Evolutionary conservation across 2,888 invertebrate species (phyloP).

Genomic region (Cyclophora albipunctata): DNA sequence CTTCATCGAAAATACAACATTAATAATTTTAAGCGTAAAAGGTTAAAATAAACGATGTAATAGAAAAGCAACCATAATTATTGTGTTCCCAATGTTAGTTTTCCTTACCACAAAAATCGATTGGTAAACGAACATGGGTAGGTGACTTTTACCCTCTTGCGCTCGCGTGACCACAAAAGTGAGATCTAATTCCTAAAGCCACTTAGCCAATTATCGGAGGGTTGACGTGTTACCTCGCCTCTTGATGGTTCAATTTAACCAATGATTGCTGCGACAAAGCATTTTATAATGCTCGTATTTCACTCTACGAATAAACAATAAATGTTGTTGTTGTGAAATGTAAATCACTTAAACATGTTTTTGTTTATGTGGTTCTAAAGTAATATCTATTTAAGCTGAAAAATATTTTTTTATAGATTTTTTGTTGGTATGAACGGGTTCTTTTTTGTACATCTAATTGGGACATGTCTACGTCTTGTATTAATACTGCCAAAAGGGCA

Average conservation of each 20-base stretch:
- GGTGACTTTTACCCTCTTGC: conserved; percentile 9
- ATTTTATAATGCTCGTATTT: conserved; percentile 8
- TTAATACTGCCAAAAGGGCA: too few species aligned
- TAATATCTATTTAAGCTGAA: too few species aligned
- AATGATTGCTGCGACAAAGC: conserved; percentile 32
- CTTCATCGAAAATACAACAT: too few species aligned
- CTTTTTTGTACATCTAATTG: too few species aligned
- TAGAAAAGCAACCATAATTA: too few species aligned
- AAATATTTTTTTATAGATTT: too few species aligned
- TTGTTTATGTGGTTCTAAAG: too few species aligned
- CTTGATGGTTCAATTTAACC: conserved; percentile 57
- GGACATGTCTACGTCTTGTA: too few species aligned
- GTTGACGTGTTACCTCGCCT: conserved; percentile 33
- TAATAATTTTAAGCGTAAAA: too few species aligned
- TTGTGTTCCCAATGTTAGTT: too few species aligned
- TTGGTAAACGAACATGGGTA: not conserved
- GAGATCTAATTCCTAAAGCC: conserved; percentile 45
- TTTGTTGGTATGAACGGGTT: too few species aligned
- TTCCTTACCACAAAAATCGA: not conserved
- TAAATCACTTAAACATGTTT: not conserved
- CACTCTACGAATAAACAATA: conserved; percentile 1
- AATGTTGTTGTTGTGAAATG: not conserved
- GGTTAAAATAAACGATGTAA: too few species aligned
- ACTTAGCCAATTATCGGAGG: conserved; percentile 60
- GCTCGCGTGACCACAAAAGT: conserved; percentile 56